Conservation (phyloP, 2,888 invertebrate species). For the Argyresthia goedartella region DNA sequence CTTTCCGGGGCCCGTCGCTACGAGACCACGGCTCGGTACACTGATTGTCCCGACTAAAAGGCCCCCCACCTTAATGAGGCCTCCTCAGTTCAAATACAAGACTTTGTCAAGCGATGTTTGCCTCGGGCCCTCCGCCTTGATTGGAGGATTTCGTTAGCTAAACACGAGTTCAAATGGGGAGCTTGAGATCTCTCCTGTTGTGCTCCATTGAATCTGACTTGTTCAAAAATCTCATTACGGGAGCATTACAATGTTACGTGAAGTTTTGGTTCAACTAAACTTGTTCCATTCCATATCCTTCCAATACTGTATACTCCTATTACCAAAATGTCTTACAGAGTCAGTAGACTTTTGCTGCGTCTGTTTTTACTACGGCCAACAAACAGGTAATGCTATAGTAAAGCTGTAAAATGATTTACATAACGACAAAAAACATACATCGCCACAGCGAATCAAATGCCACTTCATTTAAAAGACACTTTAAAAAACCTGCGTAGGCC, state of each 20-base stretch:
- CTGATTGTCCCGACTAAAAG: conserved; percentile 32
- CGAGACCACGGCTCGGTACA: too few relatives aligned
- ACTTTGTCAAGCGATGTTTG: conserved; percentile 35
- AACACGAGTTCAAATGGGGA: neutral
- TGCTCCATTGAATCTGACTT: too few relatives aligned
- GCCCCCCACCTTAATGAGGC: conserved; percentile 43
- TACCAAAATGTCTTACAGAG: too few relatives aligned
- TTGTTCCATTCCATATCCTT: too few relatives aligned
- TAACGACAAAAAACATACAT: neutral
- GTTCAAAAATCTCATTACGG: neutral
- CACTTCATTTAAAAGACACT: neutral
- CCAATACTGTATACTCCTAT: too few relatives aligned
- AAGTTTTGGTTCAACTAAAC: too few relatives aligned
- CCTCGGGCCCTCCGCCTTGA: conserved; percentile 23
- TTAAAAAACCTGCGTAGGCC: conserved; percentile 26
- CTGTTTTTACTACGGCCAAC: too few relatives aligned
- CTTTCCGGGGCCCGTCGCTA: conserved; percentile 14
- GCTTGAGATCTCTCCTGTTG: too few relatives aligned
- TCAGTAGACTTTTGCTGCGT: too few relatives aligned
- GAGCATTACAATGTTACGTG: neutral
- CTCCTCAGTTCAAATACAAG: conserved; percentile 29
- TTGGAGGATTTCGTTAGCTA: neutral
- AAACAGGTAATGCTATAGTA: too few relatives aligned
- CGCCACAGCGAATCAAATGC: conserved; percentile 39
- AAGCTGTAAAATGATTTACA: neutral